phyloP scores from a whole-genome alignment of 2,797 vertebrate genomes.

The Erithacus rubecula region DNA sequence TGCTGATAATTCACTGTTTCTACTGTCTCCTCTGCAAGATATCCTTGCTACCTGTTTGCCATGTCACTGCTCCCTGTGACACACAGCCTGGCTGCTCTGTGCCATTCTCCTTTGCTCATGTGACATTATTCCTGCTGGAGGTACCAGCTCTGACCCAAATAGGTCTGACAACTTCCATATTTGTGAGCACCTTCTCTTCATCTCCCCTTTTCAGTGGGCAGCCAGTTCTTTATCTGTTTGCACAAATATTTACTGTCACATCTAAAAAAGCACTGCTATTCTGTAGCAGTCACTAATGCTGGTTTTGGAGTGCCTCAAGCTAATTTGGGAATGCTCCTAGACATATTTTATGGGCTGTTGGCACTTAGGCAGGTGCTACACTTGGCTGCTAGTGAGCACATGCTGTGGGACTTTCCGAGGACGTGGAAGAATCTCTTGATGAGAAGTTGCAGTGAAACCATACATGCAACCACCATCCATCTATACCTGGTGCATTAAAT shows the following conservation, averaged over 20 bases:
- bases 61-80: background rate
- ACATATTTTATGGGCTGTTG: background rate
- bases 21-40: background rate
- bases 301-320: background rate
- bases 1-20: background rate
- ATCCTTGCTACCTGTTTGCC: background rate
- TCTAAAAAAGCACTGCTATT: background rate
- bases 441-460: background rate
- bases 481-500: background rate
- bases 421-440: background rate
- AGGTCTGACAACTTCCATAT: background rate
- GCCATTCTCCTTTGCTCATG: background rate
- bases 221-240: background rate
- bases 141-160: background rate
- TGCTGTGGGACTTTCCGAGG: background rate
- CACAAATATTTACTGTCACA: background rate
- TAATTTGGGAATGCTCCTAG: background rate
- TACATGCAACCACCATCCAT: background rate
- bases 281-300: background rate
- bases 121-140: background rate
- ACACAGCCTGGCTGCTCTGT: background rate
- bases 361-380: background rate
- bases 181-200: background rate
- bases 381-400: fast-evolving
- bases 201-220: background rate